Conservation (phyloP, 2,797 vertebrate species). For the Macrochelys suwanniensis region DNA sequence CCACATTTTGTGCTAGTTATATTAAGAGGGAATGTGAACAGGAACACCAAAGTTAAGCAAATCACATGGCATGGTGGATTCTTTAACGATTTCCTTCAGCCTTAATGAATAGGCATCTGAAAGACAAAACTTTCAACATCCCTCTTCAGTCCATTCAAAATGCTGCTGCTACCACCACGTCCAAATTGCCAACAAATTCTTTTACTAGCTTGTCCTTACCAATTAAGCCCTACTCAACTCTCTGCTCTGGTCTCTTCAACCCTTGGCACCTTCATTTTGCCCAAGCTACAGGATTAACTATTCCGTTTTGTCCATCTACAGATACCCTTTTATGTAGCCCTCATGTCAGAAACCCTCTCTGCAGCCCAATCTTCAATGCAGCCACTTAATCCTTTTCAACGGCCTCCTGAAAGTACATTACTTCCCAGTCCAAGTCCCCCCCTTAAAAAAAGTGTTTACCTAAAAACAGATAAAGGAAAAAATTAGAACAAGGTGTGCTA, state of each 20-base stretch:
- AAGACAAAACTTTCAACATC: fast-evolving
- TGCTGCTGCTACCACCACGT: fast-evolving
- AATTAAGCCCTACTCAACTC: not conserved
- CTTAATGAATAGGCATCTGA: fast-evolving
- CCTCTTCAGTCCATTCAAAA: fast-evolving
- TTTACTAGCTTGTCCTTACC: fast-evolving
- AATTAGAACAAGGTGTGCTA: too few relatives aligned
- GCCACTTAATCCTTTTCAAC: not conserved
- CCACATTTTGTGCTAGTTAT: not conserved
- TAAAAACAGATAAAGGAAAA: not conserved
- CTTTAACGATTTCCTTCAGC: not conserved
- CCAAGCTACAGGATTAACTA: not conserved
- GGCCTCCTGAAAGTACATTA: not conserved
- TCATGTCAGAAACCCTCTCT: not conserved
- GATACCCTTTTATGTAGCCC: not conserved
- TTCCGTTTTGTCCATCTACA: too few relatives aligned
- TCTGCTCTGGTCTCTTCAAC: not conserved
- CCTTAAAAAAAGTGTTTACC: not conserved
- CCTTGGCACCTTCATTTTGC: not conserved
- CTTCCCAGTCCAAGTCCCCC: not conserved
- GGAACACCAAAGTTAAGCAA: not conserved
- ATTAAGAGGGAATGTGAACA: not conserved
- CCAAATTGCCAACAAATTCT: fast-evolving
- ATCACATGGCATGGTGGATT: not conserved
- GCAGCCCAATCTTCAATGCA: not conserved